These are phyloP conservation scores for Pyrgilauda ruficollis DNA, from an alignment of 2,113 vertebrate species.

Conservation along the genomic window DNA sequence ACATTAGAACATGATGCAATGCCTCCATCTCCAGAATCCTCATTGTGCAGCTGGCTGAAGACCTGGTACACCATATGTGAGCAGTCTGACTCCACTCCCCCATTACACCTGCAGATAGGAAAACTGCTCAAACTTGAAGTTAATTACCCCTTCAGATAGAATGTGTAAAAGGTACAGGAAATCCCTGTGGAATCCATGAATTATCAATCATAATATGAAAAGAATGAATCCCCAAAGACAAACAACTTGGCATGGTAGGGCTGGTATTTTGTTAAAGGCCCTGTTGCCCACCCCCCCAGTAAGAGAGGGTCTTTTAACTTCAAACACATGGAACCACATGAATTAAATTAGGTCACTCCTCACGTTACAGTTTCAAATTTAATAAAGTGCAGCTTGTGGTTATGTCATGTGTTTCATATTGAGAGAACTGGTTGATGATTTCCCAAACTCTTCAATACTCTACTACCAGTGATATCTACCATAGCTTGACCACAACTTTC, in stretches of 20 bases:
- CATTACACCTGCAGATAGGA: constrained; percentile 12
- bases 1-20: neutral
- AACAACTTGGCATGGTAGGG: constrained; percentile 55
- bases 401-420: constrained; percentile 71
- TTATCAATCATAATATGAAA: constrained; percentile 68
- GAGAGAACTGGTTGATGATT: constrained; percentile 65
- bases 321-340: constrained; percentile 77
- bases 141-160: constrained; percentile 53
- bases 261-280: constrained; percentile 66
- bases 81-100: neutral
- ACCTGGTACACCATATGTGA: neutral
- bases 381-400: constrained; percentile 77
- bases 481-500: constrained; percentile 51
- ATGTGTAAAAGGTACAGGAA: constrained; percentile 36
- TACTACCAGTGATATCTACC: constrained; percentile 54
- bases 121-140: constrained; percentile 21
- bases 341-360: constrained; percentile 85
- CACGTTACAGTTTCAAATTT: constrained; percentile 85
- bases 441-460: constrained; percentile 66
- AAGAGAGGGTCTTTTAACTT: constrained; percentile 74
- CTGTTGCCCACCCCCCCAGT: constrained; percentile 16
- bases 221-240: constrained; percentile 66
- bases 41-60: neutral
- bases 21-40: neutral
- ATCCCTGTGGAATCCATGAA: constrained; percentile 43